phyloP scores from a whole-genome alignment of 1,140 invertebrate genomes.

The Neomicropteryx cornuta region DNA sequence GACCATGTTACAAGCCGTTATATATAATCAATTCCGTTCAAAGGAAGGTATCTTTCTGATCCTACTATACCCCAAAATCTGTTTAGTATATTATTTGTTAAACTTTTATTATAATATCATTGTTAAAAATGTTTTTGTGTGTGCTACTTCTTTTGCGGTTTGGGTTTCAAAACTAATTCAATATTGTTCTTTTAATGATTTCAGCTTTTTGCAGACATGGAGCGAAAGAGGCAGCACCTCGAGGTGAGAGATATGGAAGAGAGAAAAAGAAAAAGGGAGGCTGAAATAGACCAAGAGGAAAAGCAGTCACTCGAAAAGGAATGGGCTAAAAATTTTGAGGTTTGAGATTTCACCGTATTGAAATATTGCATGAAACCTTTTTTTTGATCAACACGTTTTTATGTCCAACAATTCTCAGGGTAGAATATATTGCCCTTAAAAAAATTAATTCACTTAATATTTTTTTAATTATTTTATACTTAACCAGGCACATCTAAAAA shows the following conservation, averaged over 20 bases:
- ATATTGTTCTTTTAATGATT: conserved; percentile 10
- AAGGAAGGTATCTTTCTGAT: too few species aligned
- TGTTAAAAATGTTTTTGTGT: background rate
- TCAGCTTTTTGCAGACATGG: conserved; percentile 91
- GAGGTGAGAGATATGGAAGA: conserved; percentile 88
- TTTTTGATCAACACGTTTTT: background rate
- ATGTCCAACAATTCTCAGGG: background rate
- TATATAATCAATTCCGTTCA: too few species aligned
- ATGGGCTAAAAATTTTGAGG: conserved; percentile 97
- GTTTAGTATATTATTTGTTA: background rate
- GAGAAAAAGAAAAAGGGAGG: conserved; percentile 87
- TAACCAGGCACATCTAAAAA: conserved; percentile 8
- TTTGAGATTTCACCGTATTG: conserved; percentile 27
- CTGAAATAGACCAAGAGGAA: conserved; percentile 88
- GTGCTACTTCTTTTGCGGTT: background rate
- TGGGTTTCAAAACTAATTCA: background rate
- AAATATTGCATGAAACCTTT: background rate
- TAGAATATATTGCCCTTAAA: background rate
- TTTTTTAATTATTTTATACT: conserved; percentile 9
- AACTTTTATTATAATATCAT: conserved; percentile 2
- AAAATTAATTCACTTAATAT: conserved; percentile 7
- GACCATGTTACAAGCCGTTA: too few species aligned
- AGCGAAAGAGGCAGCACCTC: conserved; percentile 71
- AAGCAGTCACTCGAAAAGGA: conserved; percentile 80
- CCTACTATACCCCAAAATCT: too few species aligned